Evolutionary conservation across 2,888 invertebrate genomes (phyloP), one percentile per base, ranked within the genome.

Genomic region (Dinocampus coccinellae): DNA sequence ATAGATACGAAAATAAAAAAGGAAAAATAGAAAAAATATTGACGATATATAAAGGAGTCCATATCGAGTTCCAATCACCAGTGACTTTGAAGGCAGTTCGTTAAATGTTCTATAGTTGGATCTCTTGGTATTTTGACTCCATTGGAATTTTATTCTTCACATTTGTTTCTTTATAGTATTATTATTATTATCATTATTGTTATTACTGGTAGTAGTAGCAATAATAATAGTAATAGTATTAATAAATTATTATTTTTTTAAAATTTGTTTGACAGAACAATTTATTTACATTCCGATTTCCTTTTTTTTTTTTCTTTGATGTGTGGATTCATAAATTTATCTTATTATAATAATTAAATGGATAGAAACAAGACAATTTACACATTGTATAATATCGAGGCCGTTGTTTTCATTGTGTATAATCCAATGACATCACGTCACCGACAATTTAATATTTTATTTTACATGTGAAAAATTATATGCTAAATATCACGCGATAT

Each of bases 71-170:
- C 47, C 47, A 47, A 47, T 47, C 47, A 47, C 47, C 7, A 20
- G 3, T 47, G 47, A 16, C 16, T 47, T 47, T 47, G 16, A 47
- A 47, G 16, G 16, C 47, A 47, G 47, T 47, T 47, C 47, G 47
- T 47, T 47, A 47, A 47, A 47, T 47, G 47, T 47, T 47, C 47
- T 47, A 47, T 20, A 47, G 47, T 47, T 47, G 47, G 47, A 16
- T 47, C 39, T 13, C 1, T 47, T 47, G 47, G 47, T 47, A 47
- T 47, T 47, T 47, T 47, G 16, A 47, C 47, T 47, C 47, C 47
- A 16, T 47, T 47, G 47, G 47, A 47, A 47, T 47, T 47, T 9
- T 47, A 20, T 47, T 16, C 16, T 16, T 47, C 47, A 47, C 16
- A 20, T 7, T 3, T 4, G n/a, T 39, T 39, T n/a, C 1, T 20